Evolutionary conservation across 2,797 vertebrate species (phyloP).

Genomic region (Dallia pectoralis): DNA sequence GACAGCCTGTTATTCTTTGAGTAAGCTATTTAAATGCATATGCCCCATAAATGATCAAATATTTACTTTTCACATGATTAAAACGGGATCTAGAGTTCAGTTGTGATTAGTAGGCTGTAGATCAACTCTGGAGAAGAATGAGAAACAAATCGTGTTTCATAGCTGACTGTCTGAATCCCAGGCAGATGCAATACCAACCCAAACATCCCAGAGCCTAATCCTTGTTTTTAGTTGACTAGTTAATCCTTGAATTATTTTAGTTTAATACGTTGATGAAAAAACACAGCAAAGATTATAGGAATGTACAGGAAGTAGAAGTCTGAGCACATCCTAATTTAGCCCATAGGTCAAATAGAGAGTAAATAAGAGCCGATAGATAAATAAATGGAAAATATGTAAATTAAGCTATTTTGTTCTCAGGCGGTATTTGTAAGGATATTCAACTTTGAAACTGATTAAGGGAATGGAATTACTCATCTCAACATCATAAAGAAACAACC

Average conservation of each 20-base stretch:
- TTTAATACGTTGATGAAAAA: conserved; percentile 21
- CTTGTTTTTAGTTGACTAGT: conserved; percentile 18
- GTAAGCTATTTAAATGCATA: conserved; percentile 14
- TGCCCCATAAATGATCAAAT: conserved; percentile 9
- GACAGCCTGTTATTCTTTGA: background rate
- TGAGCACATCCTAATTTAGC: conserved; percentile 31
- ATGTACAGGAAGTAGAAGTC: conserved; percentile 14
- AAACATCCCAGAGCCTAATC: conserved; percentile 32
- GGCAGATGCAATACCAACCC: conserved; percentile 12
- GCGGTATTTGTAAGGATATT: conserved; percentile 34
- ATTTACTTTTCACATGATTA: conserved; percentile 11
- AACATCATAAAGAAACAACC: conserved; percentile 33
- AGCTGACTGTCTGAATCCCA: conserved; percentile 26
- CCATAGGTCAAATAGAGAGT: conserved; percentile 38
- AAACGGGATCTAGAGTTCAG: conserved; percentile 4
- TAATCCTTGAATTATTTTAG: conserved; percentile 35
- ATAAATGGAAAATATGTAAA: conserved; percentile 54
- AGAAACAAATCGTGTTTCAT: conserved; percentile 25
- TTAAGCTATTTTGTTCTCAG: conserved; percentile 27
- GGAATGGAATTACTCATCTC: conserved; percentile 27
- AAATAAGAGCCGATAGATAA: conserved; percentile 45
- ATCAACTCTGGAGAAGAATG: conserved; percentile 9
- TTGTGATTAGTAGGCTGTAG: conserved; percentile 15
- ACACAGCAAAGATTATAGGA: conserved; percentile 17
- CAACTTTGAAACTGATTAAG: conserved; percentile 31